These are phyloP conservation scores for Gymnogyps californianus DNA, from an alignment of 2,113 vertebrate genomes.

Conservation along the genomic window DNA sequence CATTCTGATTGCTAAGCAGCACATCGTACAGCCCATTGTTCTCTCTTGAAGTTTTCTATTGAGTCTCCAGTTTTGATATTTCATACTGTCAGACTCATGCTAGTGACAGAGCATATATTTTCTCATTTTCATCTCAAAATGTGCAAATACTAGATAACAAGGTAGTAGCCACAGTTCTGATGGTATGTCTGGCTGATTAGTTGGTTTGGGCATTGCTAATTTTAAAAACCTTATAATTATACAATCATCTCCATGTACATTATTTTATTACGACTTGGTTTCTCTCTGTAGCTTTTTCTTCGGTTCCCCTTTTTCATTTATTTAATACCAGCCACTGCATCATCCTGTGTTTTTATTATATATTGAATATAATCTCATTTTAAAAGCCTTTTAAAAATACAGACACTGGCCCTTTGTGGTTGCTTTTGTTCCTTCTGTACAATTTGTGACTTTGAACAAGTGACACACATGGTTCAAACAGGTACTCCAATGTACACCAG, in stretches of 20 bases:
- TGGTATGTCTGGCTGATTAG: neutral
- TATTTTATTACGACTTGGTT: neutral
- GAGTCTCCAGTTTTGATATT: neutral
- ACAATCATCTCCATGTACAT: neutral
- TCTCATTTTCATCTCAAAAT: slow-evolving; percentile 8
- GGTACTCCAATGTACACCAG: neutral
- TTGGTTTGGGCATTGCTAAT: neutral
- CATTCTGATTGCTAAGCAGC: neutral
- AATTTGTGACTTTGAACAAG: neutral
- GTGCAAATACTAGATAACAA: slow-evolving; percentile 1
- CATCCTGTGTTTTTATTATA: neutral
- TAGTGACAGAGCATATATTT: neutral
- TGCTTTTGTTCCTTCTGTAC: neutral
- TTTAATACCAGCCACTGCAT: neutral
- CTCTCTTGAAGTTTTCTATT: neutral
- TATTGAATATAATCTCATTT: neutral
- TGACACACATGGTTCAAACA: neutral
- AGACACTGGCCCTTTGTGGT: neutral
- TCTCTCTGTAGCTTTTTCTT: neutral
- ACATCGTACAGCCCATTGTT: neutral
- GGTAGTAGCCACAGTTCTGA: neutral
- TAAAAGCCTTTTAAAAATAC: neutral
- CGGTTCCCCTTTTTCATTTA: neutral
- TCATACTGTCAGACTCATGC: neutral
- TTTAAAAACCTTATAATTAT: neutral